These are phyloP conservation scores for Pseudomugil tenellus DNA, from an alignment of 2,797 vertebrate genomes.

Conservation along the genomic window DNA sequence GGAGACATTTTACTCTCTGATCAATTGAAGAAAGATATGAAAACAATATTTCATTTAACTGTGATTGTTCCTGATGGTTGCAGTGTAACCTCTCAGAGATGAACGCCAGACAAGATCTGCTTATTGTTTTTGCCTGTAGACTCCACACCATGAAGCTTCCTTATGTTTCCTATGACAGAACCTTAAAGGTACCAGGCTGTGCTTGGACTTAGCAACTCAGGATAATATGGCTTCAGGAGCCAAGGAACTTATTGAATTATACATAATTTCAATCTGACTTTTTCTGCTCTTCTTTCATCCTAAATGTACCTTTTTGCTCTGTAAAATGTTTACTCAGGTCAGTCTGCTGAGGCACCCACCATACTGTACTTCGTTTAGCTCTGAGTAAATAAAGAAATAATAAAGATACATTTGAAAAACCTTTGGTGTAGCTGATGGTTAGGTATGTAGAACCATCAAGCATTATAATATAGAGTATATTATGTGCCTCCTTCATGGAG, in stretches of 20 bases:
- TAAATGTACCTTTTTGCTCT: conserved; percentile 50
- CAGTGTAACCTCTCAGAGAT: conserved; percentile 14
- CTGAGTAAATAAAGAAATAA: conserved; percentile 24
- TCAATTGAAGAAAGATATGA: conserved; percentile 53
- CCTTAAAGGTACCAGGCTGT: conserved; percentile 28
- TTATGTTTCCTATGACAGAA: conserved; percentile 27
- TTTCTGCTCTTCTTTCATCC: conserved; percentile 48
- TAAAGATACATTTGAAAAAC: conserved; percentile 38
- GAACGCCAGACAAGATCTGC: conserved; percentile 36
- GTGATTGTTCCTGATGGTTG: conserved; percentile 18
- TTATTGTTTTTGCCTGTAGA: conserved; percentile 18
- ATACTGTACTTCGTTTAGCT: conserved; percentile 36
- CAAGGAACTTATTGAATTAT: conserved; percentile 55
- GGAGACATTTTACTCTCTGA: conserved; percentile 24
- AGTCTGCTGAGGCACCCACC: no score
- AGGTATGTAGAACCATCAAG: conserved; percentile 48
- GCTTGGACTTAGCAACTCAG: conserved; percentile 8
- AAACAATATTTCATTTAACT: conserved; percentile 51
- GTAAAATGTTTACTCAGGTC: conserved; percentile 70
- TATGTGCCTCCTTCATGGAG: conserved; percentile 10
- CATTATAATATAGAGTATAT: conserved; percentile 39
- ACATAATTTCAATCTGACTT: conserved; percentile 36
- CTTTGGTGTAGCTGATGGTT: no score
- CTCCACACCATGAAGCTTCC: conserved; percentile 27
- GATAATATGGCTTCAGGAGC: conserved; percentile 33